Evolutionary conservation across 2,113 vertebrate genomes (phyloP), one percentile per base, ranked within the genome.

Genomic region (Trichechus manatus): DNA sequence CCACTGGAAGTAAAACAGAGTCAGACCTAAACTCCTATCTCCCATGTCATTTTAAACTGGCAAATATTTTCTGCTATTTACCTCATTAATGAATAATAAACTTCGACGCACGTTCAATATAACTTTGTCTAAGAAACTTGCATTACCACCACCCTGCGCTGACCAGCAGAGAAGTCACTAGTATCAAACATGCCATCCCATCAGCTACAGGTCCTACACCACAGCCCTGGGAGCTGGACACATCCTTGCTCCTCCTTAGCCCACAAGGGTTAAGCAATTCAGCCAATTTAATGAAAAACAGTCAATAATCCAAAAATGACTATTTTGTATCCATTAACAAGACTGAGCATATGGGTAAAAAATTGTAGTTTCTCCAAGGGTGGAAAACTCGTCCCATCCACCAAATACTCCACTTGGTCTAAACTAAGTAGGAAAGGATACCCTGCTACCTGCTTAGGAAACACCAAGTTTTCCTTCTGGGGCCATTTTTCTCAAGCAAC

Each of bases 401-500:
- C 42, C 78, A 88, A 36, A 17, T 75, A 68, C 33, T 77, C 20
- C 25, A 42, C 11, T 36, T 74, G 61, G 66, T 50, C 44, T 50
- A 36, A 10, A 31, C 29, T 13, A 70, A 2, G 64, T 47, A 70
- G 29, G n/a, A 66, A 93, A 66, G 0, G 31, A 25, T 9, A 20
- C 25, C 59, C 59, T 75, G 7, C 25, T 75, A 19, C 56, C 20
- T 84, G 9, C 36, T 61, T 66, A 44, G 29, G 33, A 81, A 83
- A 75, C 39, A 50, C 20, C 53, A 68, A n/a, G 6, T 94, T 80
- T 88, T 75, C 89, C 25, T 83, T 53, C 74, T 29, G 66, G 53
- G 22, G 77, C 50, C 63, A 47, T 31, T 94, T 95, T 83, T 74
- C 42, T 82, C 72, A 91, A 94, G 89, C 31, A 91, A 82, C 23